Evolutionary conservation across 2,797 vertebrate species (phyloP), one percentile per base, ranked within the genome.

Genomic region (Falco biarmicus): DNA sequence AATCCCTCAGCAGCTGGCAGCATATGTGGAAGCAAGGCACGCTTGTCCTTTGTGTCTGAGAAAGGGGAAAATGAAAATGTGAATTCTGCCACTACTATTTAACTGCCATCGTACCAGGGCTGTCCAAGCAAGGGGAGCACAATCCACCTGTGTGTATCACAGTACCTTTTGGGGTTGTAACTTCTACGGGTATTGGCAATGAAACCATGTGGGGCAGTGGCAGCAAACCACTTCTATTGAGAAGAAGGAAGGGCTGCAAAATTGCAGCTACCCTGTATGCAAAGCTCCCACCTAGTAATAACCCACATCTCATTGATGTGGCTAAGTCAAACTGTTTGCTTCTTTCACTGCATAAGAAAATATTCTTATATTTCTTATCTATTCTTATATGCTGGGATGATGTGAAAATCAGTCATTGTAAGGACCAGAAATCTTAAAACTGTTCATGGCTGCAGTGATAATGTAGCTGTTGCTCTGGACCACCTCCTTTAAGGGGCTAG

Each of bases 111-210:
- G 15, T 10, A 47, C 3, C 56, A 70, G 64, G 74, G 11, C 4
- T 69, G 50, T 57, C 47, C 47, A n/a, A 41, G 31, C 21, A 57
- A 6, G 4, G 22, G 15, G 10, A 77, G 9, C 0, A 0, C 41
- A 47, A 43, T 11, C 41, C 41, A 19, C 0, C 5, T 8, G 0
- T 0, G 1, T 31, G 15, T 18, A 76, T 28, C 60, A 20, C 1
- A 4, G 28, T 32, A 8, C 7, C 2, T 48, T 59, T 32, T 48
- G 75, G 48, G 26, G 8, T 9, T 43, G 8, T 26, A 12, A 37
- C 15, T 89, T 77, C 37, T 25, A 5, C 10, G 11, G 21, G 8
- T 9, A 26, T 25, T n/a, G 11, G 25, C 51, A 77, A 25, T 24
- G 54, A 88, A 63, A 69, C 6, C 11, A 10, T 15, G 22, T 1